phyloP scores from a whole-genome alignment of 2,113 vertebrate genomes.

The Takifugu flavidus region DNA sequence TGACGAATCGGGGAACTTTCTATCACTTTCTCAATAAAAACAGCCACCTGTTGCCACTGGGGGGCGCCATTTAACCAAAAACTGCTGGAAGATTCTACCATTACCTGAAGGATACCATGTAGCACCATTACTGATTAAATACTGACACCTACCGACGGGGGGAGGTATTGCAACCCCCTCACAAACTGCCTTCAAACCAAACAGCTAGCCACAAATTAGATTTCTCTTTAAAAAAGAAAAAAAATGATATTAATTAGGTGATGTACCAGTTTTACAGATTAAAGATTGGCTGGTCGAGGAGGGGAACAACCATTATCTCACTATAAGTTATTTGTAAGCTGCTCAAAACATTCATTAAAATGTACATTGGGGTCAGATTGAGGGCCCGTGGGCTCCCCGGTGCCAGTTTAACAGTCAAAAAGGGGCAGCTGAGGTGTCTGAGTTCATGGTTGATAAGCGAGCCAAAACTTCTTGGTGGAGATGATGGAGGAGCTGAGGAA shows the following conservation, averaged over 20 bases:
- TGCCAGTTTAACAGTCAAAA: conserved; percentile 25
- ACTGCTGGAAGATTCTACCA: conserved; percentile 22
- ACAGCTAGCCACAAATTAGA: neutral
- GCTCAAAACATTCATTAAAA: conserved; percentile 31
- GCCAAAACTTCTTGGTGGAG: neutral
- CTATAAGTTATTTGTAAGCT: conserved; percentile 66
- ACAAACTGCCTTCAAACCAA: conserved; percentile 3
- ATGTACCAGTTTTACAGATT: neutral
- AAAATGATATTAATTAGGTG: neutral
- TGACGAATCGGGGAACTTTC: neutral
- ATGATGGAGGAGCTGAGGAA: conserved; percentile 22
- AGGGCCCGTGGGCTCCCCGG: conserved; percentile 42
- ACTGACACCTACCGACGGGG: conserved; percentile 68
- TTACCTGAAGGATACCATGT: neutral
- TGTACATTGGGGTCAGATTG: conserved; percentile 17
- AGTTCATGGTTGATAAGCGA: conserved; percentile 18
- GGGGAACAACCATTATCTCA: conserved; percentile 95
- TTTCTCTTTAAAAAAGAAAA: neutral
- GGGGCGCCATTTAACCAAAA: conserved; percentile 50
- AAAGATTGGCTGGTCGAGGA: conserved; percentile 36
- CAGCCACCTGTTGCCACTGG: conserved; percentile 44
- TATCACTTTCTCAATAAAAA: neutral
- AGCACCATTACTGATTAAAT: conserved; percentile 32
- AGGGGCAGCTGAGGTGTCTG: neutral
- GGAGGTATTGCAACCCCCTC: conserved; percentile 14